Evolutionary conservation across 2,888 invertebrate species (phyloP), one percentile per base, ranked within the genome.

Genomic region (Melieria picta): DNA sequence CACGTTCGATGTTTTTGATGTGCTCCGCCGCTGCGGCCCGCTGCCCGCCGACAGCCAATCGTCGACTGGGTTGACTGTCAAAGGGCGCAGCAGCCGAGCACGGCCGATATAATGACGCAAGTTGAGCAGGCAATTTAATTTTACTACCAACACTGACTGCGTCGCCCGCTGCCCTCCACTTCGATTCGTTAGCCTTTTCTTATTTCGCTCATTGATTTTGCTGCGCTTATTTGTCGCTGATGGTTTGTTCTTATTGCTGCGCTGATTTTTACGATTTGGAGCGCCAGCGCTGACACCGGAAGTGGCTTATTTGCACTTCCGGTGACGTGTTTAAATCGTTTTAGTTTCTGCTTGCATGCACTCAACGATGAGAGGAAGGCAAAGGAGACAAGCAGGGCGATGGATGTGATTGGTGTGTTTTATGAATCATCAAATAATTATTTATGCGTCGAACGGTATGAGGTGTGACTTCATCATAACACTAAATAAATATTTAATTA

Each of bases 81-180:
- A 30, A 30, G 30, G 30, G 30, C 30, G 4, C 5, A n/a, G 13
- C 13, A 52, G 13, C 13, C 9, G 4, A 52, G 13, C 52, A 52
- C 11, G 11, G 13, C 11, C 11, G 52, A 13, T 52, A 52, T 52
- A 52, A 52, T 52, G 13, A 13, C 52, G 52, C 13, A 52, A 52
- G 52, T 52, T 52, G 52, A n/a, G 52, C 52, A 52, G 52, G 52
- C 52, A 52, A 52, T 52, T 52, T 52, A 52, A 52, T 52, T 52
- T 52, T 52, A 52, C 52, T 7, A 13, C 52, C 52, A 52, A 52
- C 13, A 7, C 13, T 7, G 10, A 52, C 11, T 5, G 13, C 6
- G 11, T 52, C 13, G 11, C 13, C n/a, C 52, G 4, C n/a, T 7
- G 4, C 7, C 52, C 7, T 1, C 4, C 13, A 7, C 13, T 50